phyloP scores from a whole-genome alignment of 2,113 vertebrate genomes.

The Mionectes macconnelli region DNA sequence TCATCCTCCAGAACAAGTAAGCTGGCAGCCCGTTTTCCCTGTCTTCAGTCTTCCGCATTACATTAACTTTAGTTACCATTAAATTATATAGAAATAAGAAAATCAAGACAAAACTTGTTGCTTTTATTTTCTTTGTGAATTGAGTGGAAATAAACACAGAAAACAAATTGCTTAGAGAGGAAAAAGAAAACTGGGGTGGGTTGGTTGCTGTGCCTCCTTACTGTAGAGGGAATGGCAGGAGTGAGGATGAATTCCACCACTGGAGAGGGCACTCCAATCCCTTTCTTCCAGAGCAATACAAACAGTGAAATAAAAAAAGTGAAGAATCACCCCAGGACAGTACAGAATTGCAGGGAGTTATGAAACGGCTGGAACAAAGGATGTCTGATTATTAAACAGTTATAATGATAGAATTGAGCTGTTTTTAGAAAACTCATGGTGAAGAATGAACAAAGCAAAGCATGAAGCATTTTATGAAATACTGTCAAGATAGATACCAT shows the following conservation, averaged over 20 bases:
- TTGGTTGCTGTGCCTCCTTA: neutral
- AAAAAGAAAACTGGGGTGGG: neutral
- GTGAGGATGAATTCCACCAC: neutral
- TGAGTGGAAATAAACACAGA: neutral
- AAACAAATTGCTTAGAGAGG: neutral
- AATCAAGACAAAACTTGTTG: neutral
- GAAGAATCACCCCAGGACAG: neutral
- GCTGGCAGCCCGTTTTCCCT: neutral
- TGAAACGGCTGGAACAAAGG: neutral
- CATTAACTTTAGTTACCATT: neutral
- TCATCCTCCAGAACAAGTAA: neutral
- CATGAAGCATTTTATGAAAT: neutral
- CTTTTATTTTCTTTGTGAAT: neutral
- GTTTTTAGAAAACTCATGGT: neutral
- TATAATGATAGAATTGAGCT: neutral
- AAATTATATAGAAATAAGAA: neutral
- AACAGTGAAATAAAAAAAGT: neutral
- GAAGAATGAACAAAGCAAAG: neutral
- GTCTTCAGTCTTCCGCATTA: neutral
- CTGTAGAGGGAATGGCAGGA: neutral
- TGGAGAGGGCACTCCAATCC: neutral
- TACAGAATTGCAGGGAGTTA: neutral
- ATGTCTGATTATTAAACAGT: neutral
- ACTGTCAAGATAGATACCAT: neutral
- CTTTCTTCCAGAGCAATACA: neutral